A percentile compares a stretch with the other conserved stretches of the same genome.
These are phyloP conservation scores for Galaxea fascicularis DNA, from an alignment of 92 coral and sea anemone genomes.

Conservation along the genomic window DNA sequence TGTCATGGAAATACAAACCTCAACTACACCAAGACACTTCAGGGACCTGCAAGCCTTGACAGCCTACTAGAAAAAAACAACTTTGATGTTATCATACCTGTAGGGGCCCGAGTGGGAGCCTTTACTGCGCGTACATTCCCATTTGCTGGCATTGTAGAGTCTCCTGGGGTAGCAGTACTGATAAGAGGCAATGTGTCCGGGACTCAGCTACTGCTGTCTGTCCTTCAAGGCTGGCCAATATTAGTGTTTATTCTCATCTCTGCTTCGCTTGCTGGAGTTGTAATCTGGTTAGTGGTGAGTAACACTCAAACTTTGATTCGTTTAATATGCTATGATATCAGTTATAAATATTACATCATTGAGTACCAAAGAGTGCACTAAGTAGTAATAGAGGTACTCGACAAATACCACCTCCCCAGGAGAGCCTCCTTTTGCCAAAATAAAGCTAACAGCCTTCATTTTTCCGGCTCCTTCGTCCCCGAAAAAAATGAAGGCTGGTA, in stretches of 20 bases:
- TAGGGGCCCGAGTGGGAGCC: conserved; percentile 54
- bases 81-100: conserved; percentile 78
- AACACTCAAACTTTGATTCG: background rate
- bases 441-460: no score
- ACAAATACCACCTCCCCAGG: no score
- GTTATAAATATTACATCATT: no score
- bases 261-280: conserved; percentile 88
- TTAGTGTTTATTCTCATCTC: conserved; percentile 89
- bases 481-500: no score
- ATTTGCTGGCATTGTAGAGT: conserved; percentile 78
- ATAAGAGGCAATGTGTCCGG: conserved; percentile 89
- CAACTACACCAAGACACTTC: conserved; percentile 38
- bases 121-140: conserved; percentile 51
- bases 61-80: conserved; percentile 42
- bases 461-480: no score
- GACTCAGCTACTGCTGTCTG: conserved; percentile 78
- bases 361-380: no score
- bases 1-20: conserved; percentile 54
- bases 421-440: no score
- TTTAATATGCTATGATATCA: background rate
- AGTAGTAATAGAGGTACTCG: no score
- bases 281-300: conserved; percentile 95
- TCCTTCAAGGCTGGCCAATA: conserved; percentile 95
- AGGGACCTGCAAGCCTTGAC: conserved; percentile 71
- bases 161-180: conserved; percentile 87